Evolutionary conservation across 2,113 vertebrate species (phyloP).

Genomic region (Takifugu flavidus): DNA sequence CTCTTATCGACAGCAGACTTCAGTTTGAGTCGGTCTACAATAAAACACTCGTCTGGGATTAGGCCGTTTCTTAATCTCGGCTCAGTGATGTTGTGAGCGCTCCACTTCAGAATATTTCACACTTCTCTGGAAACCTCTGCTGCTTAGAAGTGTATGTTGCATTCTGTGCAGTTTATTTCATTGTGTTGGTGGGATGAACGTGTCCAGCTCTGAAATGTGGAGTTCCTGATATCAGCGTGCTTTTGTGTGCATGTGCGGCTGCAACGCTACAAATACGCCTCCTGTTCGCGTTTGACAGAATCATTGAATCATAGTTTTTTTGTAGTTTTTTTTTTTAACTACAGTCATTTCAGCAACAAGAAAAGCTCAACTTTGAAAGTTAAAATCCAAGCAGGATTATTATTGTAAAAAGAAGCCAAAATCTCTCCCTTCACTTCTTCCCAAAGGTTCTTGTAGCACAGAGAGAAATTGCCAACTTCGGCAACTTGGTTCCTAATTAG

Average conservation of each 20-base stretch:
- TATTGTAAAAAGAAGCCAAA: neutral
- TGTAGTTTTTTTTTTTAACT: too few relatives aligned
- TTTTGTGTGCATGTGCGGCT: conserved; percentile 11
- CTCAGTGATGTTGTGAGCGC: conserved; percentile 58
- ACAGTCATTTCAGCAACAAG: too few relatives aligned
- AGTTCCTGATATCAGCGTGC: conserved; percentile 2
- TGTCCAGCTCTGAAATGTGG: conserved; percentile 19
- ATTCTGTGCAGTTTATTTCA: conserved; percentile 29
- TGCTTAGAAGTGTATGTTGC: conserved; percentile 46
- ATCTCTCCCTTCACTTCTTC: conserved; percentile 1
- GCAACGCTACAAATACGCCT: neutral
- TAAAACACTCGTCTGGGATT: conserved; percentile 69
- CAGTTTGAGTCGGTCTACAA: conserved; percentile 35
- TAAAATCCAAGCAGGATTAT: neutral
- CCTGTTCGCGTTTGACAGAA: neutral
- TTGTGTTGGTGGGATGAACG: conserved; percentile 30
- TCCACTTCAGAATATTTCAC: conserved; percentile 65
- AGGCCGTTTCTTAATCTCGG: conserved; percentile 66
- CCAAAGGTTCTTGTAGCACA: conserved; percentile 16
- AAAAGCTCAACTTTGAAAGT: neutral
- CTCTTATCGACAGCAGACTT: conserved; percentile 29
- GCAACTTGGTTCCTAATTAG: conserved; percentile 66
- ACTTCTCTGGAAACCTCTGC: conserved; percentile 59
- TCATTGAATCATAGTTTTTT: too few relatives aligned
- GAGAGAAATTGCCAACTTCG: conserved; percentile 36